Percentiles rank a stretch among this genome's conserved stretches.
Conservation (phyloP, 92 coral and sea anemone species). For the Virgularia gustaviana region DNA sequence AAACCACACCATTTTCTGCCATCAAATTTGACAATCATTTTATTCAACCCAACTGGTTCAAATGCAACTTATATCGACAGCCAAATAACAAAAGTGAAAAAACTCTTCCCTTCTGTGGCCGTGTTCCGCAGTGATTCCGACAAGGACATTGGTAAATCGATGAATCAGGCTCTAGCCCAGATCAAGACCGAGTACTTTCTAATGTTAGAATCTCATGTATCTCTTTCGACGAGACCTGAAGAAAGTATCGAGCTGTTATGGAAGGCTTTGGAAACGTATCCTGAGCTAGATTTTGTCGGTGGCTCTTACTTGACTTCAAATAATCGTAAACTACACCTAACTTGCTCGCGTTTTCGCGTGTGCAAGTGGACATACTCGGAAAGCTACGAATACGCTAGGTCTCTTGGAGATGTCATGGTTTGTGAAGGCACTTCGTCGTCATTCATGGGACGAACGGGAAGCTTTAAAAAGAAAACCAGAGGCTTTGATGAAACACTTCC, state of each 20-base stretch:
- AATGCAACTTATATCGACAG: too few species aligned
- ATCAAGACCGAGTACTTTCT: constrained; percentile 50
- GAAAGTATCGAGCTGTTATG: constrained; percentile 41
- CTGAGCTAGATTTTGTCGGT: constrained; percentile 58
- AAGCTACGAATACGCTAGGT: too few species aligned
- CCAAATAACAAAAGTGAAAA: too few species aligned
- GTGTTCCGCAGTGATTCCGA: too few species aligned
- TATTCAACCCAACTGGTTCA: too few species aligned
- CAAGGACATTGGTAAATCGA: neutral
- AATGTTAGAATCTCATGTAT: constrained; percentile 31
- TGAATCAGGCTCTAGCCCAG: constrained; percentile 24
- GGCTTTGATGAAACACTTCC: constrained; percentile 45
- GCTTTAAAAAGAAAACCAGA: constrained; percentile 10
- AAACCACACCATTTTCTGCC: too few species aligned
- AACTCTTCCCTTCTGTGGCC: too few species aligned
- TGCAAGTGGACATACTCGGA: constrained; percentile 62
- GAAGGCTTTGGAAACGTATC: constrained; percentile 43
- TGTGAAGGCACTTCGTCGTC: too few species aligned
- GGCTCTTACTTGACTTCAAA: constrained; percentile 42
- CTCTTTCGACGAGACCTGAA: constrained; percentile 34
- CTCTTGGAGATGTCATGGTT: constrained; percentile 40
- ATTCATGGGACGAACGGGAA: constrained; percentile 53
- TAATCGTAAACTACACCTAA: constrained; percentile 19
- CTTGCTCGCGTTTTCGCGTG: constrained; percentile 46
- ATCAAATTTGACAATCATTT: too few species aligned